These are phyloP conservation scores for Synanthedon formicaeformis DNA, from an alignment of 2,888 invertebrate genomes.

Conservation along the genomic window DNA sequence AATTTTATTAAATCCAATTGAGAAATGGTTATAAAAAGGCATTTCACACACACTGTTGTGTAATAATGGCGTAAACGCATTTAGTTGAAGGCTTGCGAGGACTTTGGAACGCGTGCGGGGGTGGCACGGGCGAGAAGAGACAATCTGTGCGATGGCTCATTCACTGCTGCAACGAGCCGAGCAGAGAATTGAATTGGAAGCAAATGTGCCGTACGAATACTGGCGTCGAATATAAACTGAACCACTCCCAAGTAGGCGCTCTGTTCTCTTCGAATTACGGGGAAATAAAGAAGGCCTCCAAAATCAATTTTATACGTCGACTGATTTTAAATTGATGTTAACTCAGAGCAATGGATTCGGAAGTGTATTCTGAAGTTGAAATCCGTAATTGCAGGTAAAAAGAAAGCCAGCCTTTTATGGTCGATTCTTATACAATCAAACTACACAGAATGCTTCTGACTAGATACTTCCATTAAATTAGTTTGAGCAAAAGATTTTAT, in stretches of 20 bases:
- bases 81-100: constrained; percentile 19
- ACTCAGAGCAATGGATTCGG: not conserved
- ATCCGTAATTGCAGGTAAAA: too few relatives aligned
- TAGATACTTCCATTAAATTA: too few relatives aligned
- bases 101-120: constrained; percentile 17
- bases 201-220: constrained; percentile 60
- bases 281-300: constrained; percentile 22
- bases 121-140: constrained; percentile 21
- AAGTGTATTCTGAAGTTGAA: too few relatives aligned
- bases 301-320: constrained; percentile 22
- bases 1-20: not conserved
- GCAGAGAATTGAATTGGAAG: constrained; percentile 63
- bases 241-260: constrained; percentile 38
- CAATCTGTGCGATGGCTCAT: constrained; percentile 62
- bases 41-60: constrained; percentile 23
- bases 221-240: constrained; percentile 57
- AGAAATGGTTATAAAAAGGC: constrained; percentile 14
- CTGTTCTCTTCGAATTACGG: constrained; percentile 36
- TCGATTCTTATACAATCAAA: too few relatives aligned
- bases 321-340: constrained; percentile 11
- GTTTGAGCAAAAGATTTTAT: too few relatives aligned
- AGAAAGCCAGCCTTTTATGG: too few relatives aligned
- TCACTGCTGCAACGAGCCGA: constrained; percentile 60
- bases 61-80: constrained; percentile 22
- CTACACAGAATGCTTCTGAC: too few relatives aligned